Evolutionary conservation across 2,888 invertebrate species (phyloP).

Genomic region (Archips crataeganus): DNA sequence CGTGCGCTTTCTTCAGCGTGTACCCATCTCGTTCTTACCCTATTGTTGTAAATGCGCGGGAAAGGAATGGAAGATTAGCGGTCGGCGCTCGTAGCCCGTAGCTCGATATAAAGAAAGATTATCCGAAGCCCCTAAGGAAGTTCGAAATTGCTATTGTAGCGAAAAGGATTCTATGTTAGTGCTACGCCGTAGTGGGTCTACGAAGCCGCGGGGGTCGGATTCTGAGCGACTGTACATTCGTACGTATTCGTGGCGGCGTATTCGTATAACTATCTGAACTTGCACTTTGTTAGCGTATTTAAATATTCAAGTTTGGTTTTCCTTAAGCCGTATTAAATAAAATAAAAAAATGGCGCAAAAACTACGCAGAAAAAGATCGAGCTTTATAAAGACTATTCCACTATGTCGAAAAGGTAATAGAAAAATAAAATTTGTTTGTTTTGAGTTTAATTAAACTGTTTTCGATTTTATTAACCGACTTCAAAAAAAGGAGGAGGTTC

Average conservation of each 20-base stretch:
- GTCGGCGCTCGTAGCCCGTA: constrained; percentile 66
- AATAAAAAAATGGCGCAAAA: too few species aligned
- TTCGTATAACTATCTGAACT: constrained; percentile 48
- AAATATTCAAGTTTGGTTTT: background rate
- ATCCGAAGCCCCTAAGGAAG: constrained; percentile 86
- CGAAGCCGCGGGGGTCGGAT: constrained; percentile 65
- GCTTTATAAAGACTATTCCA: too few species aligned
- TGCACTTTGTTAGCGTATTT: constrained; percentile 40
- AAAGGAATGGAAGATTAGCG: constrained; percentile 60
- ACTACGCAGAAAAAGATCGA: too few species aligned
- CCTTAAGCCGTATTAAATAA: too few species aligned
- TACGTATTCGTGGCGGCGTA: constrained; percentile 55
- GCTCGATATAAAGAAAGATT: constrained; percentile 86
- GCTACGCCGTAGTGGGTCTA: constrained; percentile 82
- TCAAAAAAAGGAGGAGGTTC: too few species aligned
- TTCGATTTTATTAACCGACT: too few species aligned
- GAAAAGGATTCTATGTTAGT: constrained; percentile 87
- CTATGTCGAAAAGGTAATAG: too few species aligned
- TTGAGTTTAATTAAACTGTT: too few species aligned
- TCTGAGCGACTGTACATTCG: constrained; percentile 61
- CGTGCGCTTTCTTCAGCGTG: constrained; percentile 73
- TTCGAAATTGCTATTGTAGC: constrained; percentile 87
- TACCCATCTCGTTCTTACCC: constrained; percentile 57
- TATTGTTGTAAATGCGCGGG: constrained; percentile 47
- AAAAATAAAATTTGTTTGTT: too few species aligned